A percentile compares a stretch with the other conserved stretches of the same genome.
Conservation (phyloP, 2,888 invertebrate genomes). For the Brachylomia viminalis region DNA sequence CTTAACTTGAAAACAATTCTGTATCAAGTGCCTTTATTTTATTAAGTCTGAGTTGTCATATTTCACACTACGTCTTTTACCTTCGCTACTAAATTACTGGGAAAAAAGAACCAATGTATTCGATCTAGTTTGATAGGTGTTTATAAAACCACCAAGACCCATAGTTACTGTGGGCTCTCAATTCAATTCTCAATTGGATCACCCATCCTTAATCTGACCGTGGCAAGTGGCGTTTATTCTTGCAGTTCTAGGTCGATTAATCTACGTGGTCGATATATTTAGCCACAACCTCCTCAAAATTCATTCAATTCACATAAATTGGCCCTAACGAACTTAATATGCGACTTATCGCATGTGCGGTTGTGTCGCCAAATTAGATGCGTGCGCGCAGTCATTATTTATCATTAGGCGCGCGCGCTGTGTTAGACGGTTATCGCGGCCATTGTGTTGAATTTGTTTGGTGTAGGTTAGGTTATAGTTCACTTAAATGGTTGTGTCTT, state of each 20-base stretch:
- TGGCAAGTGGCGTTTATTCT: not conserved
- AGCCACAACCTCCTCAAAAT: conserved; percentile 15
- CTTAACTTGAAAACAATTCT: not conserved
- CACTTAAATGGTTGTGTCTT: conserved; percentile 20
- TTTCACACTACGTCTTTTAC: not conserved
- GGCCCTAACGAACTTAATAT: conserved; percentile 39
- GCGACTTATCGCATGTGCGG: conserved; percentile 46
- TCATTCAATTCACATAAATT: conserved; percentile 37
- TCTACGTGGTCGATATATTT: not conserved
- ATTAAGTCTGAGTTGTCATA: not conserved
- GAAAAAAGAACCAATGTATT: not conserved
- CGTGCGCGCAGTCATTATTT: conserved; percentile 64
- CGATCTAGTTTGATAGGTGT: too few species aligned
- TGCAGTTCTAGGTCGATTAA: not conserved
- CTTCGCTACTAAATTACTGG: not conserved
- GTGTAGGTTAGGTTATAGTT: conserved; percentile 51
- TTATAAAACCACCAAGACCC: not conserved
- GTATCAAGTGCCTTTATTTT: not conserved
- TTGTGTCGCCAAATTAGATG: conserved; percentile 56
- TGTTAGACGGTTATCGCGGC: conserved; percentile 61
- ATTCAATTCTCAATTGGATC: not conserved
- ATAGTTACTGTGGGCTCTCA: not conserved
- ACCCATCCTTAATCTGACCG: not conserved
- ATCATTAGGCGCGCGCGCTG: conserved; percentile 61
- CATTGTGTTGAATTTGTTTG: conserved; percentile 58